Evolutionary conservation across 2,113 vertebrate genomes (phyloP), one percentile per base, ranked within the genome.

Genomic region (Neogobius melanostomus): DNA sequence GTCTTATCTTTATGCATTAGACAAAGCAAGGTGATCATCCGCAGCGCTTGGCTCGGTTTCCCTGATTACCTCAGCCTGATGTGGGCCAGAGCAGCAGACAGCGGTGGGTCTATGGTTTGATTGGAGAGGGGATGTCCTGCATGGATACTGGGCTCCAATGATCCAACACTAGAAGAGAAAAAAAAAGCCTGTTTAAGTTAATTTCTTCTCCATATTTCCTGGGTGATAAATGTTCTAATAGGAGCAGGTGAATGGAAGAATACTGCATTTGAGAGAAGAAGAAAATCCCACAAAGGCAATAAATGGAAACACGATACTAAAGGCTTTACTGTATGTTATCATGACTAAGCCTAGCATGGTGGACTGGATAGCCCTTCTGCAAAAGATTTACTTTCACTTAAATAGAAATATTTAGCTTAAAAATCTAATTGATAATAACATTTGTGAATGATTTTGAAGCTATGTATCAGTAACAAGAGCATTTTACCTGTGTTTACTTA

Each of bases 11-110:
- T 42, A 42, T 59, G 71, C 72, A 85, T 92, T 91, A 88, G 28
- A 11, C 53, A 11, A 17, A 66, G 87, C 85, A 91, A 92, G 66
- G 65, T 42, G 74, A 89, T 82, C 86, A 78, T 10, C 49, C 15
- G 11, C 9, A 46, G 56, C 72, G 69, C 82, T 53, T 65, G 50
- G 71, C 78, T 79, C 57, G 45, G 42, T 85, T 77, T 74, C 64
- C 72, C 74, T 74, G 82, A 90, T 87, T 89, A 76, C 10, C 8
- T 64, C 77, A 52, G 66, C 83, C 87, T 84, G 83, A 92, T 72
- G 42, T 50, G n/a, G 7, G 78, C 82, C 88, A 88, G 83, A 72
- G 74, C 53, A 42, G 65, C 60, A 75, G 74, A 59, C 65, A 10
- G 68, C 6, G 65, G 51, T 14, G 47, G 50, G 16, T 61, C 15